phyloP scores from a whole-genome alignment of 2,797 vertebrate species.

The Emys orbicularis region DNA sequence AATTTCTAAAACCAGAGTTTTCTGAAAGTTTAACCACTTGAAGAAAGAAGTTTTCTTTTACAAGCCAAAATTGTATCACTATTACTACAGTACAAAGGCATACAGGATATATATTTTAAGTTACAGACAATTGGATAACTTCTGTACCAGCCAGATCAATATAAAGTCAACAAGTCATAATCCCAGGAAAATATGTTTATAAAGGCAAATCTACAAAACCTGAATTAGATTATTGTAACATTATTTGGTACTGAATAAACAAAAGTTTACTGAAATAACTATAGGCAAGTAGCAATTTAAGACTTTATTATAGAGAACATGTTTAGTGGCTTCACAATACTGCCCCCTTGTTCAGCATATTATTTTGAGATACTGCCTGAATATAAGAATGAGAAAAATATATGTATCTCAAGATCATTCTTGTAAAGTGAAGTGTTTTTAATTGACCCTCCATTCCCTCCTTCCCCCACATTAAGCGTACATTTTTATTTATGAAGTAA shows the following conservation, averaged over 20 bases:
- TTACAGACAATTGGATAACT: not conserved
- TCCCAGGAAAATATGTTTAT: not conserved
- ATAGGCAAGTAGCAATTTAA: not conserved
- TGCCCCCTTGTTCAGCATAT: not conserved
- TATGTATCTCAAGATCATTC: not conserved
- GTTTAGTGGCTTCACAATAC: not conserved
- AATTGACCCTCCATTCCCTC: not conserved
- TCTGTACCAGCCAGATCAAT: not conserved
- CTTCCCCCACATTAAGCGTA: not conserved
- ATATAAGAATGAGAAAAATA: not conserved
- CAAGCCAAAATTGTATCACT: not conserved
- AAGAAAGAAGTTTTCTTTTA: not conserved
- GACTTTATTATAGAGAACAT: not conserved
- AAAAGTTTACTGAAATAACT: not conserved
- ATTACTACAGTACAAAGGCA: not conserved
- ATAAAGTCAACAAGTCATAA: not conserved
- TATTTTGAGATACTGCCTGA: conserved; percentile 12
- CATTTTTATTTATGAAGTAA: not conserved
- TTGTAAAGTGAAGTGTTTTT: not conserved
- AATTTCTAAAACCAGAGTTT: not conserved
- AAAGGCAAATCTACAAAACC: not conserved
- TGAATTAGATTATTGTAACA: not conserved
- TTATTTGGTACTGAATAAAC: not conserved
- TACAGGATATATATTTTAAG: not conserved
- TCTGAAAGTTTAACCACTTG: not conserved